phyloP scores from a whole-genome alignment of 1,140 invertebrate genomes.

The Kradibia gibbosae region DNA sequence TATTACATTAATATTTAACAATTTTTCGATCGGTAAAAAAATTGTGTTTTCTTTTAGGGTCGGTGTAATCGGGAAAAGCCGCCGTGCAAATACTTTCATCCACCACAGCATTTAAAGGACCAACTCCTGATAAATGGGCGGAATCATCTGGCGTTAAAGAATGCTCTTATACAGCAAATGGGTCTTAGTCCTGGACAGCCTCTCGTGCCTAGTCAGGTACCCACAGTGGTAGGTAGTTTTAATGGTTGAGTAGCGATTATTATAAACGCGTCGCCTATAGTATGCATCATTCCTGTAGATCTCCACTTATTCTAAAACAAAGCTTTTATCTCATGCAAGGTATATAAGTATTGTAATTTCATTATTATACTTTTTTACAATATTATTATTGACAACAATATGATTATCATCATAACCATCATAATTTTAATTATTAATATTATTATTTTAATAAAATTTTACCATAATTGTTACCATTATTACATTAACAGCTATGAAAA shows the following conservation, averaged over 20 bases:
- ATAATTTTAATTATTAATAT: conserved; percentile 25
- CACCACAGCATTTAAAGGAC: conserved; percentile 99
- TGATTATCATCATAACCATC: conserved; percentile 1
- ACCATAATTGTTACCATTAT: neutral
- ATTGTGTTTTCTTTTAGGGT: conserved; percentile 80
- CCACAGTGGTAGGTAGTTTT: conserved; percentile 85
- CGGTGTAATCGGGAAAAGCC: conserved; percentile 99
- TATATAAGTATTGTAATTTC: neutral
- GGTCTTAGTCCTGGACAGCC: conserved; percentile 89
- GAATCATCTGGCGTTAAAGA: conserved; percentile 98
- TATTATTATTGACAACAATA: neutral
- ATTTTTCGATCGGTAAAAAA: too few relatives aligned
- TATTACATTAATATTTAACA: too few relatives aligned
- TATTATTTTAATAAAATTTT: conserved; percentile 10
- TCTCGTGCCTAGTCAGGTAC: conserved; percentile 91
- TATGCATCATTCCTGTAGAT: conserved; percentile 32
- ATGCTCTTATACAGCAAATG: conserved; percentile 97
- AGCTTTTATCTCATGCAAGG: neutral
- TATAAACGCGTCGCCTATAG: neutral
- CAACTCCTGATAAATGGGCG: conserved; percentile 99
- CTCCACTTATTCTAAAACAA: neutral
- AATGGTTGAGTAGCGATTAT: neutral
- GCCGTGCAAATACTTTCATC: conserved; percentile 99
- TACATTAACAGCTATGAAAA: conserved; percentile 21
- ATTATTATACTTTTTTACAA: neutral